Evolutionary conservation across 1,140 invertebrate species (phyloP).

Genomic region (Zaprionus ghesquierei): DNA sequence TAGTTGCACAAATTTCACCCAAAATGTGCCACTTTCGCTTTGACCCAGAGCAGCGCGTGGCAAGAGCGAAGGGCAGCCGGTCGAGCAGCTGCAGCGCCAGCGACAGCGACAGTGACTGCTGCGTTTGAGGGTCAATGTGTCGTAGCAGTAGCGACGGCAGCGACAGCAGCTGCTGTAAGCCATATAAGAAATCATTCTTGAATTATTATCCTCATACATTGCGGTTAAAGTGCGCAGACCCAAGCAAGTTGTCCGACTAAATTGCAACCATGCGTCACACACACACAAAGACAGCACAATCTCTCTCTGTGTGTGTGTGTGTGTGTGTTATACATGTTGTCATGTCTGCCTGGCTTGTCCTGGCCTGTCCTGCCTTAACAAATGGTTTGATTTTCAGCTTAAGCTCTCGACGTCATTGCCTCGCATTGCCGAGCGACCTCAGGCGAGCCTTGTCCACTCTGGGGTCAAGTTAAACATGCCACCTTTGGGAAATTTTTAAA

Average conservation of each 20-base stretch:
- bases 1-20: constrained; percentile 76
- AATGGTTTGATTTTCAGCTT: constrained; percentile 78
- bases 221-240: constrained; percentile 76
- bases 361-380: constrained; percentile 60
- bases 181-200: constrained; percentile 77
- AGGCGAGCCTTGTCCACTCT: not conserved
- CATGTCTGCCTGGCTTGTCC: constrained; percentile 73
- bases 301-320: constrained; percentile 30
- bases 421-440: not conserved
- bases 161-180: constrained; percentile 31
- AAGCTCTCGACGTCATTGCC: constrained; percentile 38
- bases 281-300: constrained; percentile 27
- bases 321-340: constrained; percentile 70
- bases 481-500: constrained; percentile 78
- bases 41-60: no score
- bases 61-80: constrained; percentile 61
- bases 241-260: constrained; percentile 61
- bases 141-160: not conserved
- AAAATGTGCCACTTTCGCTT: constrained; percentile 80
- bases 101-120: constrained; percentile 7
- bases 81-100: constrained; percentile 20
- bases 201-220: constrained; percentile 75
- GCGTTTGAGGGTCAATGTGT: constrained; percentile 74
- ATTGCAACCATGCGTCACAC: constrained; percentile 73
- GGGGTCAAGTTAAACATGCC: constrained; percentile 55